phyloP scores from a whole-genome alignment of 2,888 invertebrate species.

The Cantharis rustica region DNA sequence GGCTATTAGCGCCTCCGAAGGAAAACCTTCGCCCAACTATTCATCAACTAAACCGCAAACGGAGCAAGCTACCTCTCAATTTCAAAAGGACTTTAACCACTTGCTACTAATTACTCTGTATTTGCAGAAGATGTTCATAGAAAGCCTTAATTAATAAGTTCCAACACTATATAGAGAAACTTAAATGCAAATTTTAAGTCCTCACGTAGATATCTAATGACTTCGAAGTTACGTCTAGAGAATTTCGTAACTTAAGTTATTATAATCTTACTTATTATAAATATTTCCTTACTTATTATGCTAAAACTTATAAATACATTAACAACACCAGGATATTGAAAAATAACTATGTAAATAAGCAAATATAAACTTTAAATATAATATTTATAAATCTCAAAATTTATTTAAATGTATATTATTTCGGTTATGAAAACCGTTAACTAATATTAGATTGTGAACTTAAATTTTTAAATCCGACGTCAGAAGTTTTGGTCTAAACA shows the following conservation, averaged over 20 bases:
- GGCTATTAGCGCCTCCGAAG: conserved; percentile 23
- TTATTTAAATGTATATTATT: too few species aligned
- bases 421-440: too few species aligned
- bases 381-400: too few species aligned
- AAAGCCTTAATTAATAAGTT: conserved; percentile 27
- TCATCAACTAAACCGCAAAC: conserved; percentile 30
- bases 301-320: too few species aligned
- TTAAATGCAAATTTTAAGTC: conserved; percentile 9
- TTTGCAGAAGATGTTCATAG: conserved; percentile 21
- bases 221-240: not conserved
- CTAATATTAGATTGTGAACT: too few species aligned
- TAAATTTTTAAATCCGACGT: too few species aligned
- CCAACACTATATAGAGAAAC: conserved; percentile 14
- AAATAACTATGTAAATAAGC: too few species aligned
- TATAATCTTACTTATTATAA: not conserved
- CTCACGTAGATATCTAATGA: conserved; percentile 2
- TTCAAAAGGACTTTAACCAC: conserved; percentile 22
- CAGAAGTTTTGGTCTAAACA: too few species aligned
- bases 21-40: conserved; percentile 26
- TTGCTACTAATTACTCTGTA: conserved; percentile 24
- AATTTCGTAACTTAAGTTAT: not conserved
- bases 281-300: not conserved
- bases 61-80: conserved; percentile 27
- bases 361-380: too few species aligned
- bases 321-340: too few species aligned